These are phyloP conservation scores for Sitta carolinensis DNA, from an alignment of 2,797 vertebrate species.

Conservation along the genomic window DNA sequence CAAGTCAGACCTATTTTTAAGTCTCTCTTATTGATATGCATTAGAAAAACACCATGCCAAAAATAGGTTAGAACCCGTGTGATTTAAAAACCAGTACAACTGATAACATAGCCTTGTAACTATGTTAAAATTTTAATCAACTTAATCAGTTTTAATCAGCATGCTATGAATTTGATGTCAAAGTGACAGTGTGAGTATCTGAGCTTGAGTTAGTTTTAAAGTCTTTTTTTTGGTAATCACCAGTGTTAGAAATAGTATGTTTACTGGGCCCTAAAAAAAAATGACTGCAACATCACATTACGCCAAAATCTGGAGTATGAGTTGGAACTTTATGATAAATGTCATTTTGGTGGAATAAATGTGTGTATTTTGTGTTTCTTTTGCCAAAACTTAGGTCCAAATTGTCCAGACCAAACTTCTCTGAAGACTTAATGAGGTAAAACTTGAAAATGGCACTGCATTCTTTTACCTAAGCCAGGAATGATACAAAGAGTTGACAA, in stretches of 20 bases:
- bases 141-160: background rate
- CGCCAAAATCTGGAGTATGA: background rate
- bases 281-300: background rate
- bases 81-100: background rate
- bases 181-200: background rate
- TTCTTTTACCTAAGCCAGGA: background rate
- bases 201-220: background rate
- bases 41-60: background rate
- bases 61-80: background rate
- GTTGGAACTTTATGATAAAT: background rate
- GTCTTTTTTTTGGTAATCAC: background rate
- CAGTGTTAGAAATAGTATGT: background rate
- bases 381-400: background rate
- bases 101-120: background rate
- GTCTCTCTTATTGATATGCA: background rate
- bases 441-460: background rate
- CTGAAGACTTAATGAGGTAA: background rate
- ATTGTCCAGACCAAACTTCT: constrained; percentile 7
- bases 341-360: background rate
- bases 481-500: background rate
- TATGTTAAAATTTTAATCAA: background rate
- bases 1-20: constrained; percentile 23
- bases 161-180: background rate
- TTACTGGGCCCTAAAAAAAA: background rate
- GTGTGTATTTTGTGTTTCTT: background rate